Percentiles rank a stretch among this genome's conserved stretches.
phyloP scores from a whole-genome alignment of 2,113 vertebrate species.

The Toxotes chatareus region DNA sequence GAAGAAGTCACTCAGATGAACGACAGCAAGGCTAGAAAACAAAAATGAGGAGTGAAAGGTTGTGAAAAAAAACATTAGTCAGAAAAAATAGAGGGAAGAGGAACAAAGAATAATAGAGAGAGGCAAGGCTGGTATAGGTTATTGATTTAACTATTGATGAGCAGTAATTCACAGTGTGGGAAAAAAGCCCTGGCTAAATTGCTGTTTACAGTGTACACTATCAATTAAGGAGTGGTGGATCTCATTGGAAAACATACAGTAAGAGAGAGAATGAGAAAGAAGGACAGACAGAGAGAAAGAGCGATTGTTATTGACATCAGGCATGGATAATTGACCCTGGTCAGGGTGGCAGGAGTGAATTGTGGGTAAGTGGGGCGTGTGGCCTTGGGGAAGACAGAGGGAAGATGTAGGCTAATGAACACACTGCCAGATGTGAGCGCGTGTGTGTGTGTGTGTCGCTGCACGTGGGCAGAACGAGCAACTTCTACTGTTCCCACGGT shows the following conservation, averaged over 20 bases:
- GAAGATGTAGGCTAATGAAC: conserved; percentile 74
- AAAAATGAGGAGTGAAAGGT: conserved; percentile 13
- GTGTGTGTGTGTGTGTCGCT: conserved; percentile 12
- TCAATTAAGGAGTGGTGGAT: conserved; percentile 32
- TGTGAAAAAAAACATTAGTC: conserved; percentile 2
- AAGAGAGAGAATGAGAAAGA: conserved; percentile 8
- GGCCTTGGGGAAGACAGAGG: conserved; percentile 71
- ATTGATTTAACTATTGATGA: conserved; percentile 54
- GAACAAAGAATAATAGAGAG: conserved; percentile 11
- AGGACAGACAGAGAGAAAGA: conserved; percentile 19
- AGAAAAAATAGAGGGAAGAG: conserved; percentile 14
- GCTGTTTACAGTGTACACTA: conserved; percentile 41
- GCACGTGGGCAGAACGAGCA: conserved; percentile 36
- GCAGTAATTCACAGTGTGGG: conserved; percentile 24
- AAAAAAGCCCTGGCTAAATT: conserved; percentile 28
- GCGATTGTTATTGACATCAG: conserved; percentile 73
- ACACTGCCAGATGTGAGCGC: conserved; percentile 72
- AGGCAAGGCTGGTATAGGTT: conserved; percentile 24
- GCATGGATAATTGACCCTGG: conserved; percentile 78
- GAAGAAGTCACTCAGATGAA: conserved; percentile 20
- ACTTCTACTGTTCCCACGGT: conserved; percentile 76
- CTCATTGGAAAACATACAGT: conserved; percentile 14
- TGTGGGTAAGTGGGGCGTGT: conserved; percentile 81
- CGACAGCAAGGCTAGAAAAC: neutral
- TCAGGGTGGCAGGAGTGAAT: conserved; percentile 71